These are phyloP conservation scores for Pelmatolapia mariae DNA, from an alignment of 2,113 vertebrate genomes.

Conservation along the genomic window DNA sequence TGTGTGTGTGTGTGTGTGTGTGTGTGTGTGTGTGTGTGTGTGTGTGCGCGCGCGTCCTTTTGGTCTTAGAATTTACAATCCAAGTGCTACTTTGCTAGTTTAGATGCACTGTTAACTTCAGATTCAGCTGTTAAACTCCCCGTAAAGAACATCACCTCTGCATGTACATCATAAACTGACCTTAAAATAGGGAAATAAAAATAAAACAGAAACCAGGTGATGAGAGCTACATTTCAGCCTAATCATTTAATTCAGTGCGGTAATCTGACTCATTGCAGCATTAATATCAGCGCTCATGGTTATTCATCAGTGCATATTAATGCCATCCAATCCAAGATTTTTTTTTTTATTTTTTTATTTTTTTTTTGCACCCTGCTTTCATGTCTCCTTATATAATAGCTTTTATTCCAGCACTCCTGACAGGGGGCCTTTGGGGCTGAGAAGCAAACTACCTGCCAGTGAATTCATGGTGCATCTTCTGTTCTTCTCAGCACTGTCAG, in stretches of 20 bases:
- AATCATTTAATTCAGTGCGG: not conserved
- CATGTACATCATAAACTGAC: not conserved
- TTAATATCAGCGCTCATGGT: slow-evolving; percentile 28
- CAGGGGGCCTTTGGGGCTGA: not conserved
- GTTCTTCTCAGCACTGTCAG: not conserved
- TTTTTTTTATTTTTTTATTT: not conserved
- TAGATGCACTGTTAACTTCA: not conserved
- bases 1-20: not conserved
- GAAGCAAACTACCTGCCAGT: slow-evolving; percentile 4
- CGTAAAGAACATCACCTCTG: not conserved
- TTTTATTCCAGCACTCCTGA: slow-evolving; percentile 8
- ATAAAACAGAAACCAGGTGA: not conserved
- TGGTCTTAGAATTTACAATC: not conserved
- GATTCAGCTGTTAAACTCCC: not conserved
- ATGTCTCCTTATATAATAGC: slow-evolving; percentile 22
- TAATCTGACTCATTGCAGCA: slow-evolving; percentile 15
- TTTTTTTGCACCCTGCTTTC: not conserved
- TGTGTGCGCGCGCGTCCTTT: rapidly evolving
- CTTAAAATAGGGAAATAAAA: not conserved
- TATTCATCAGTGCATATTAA: slow-evolving; percentile 41
- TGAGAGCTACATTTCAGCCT: not conserved
- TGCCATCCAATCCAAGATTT: slow-evolving; percentile 2
- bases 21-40: not conserved
- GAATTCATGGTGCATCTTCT: slow-evolving; percentile 4
- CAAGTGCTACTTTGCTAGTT: not conserved